Evolutionary conservation across 2,888 invertebrate species (phyloP).

Genomic region (Entomobrya proxima): DNA sequence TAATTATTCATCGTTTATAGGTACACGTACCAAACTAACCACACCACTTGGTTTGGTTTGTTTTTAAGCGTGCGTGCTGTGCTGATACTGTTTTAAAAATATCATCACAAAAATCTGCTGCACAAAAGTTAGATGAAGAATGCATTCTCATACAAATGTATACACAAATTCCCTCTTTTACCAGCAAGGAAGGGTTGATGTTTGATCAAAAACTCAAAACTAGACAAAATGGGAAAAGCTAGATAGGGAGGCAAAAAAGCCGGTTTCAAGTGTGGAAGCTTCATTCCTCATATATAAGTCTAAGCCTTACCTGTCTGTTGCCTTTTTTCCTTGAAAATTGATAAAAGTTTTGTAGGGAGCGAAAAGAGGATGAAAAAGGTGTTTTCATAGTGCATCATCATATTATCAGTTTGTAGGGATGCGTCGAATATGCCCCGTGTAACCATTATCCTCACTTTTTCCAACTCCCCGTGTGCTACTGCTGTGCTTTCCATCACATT

Average conservation of each 20-base stretch:
- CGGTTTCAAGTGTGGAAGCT: constrained; percentile 58
- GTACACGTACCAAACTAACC: constrained; percentile 32
- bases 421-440: constrained; percentile 37
- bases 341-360: constrained; percentile 46
- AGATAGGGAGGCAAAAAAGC: constrained; percentile 30
- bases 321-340: constrained; percentile 21
- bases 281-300: constrained; percentile 19
- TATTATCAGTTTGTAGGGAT: constrained; percentile 21
- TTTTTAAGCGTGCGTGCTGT: constrained; percentile 23
- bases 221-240: constrained; percentile 34
- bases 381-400: constrained; percentile 12
- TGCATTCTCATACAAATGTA: not conserved
- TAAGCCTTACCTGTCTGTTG: constrained; percentile 35
- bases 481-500: constrained; percentile 67
- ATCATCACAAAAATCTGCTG: constrained; percentile 32
- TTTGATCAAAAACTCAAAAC: constrained; percentile 10
- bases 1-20: constrained; percentile 51
- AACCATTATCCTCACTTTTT: constrained; percentile 67
- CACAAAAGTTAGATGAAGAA: constrained; percentile 4
- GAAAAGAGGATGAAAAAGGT: constrained; percentile 34
- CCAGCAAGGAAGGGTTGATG: constrained; percentile 12
- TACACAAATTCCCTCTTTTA: not conserved
- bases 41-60: not conserved
- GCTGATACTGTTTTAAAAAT: constrained; percentile 39
- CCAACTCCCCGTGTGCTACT: constrained; percentile 60